These are phyloP conservation scores for Scylla paramamosain DNA, from an alignment of 1,140 invertebrate genomes.

Conservation along the genomic window DNA sequence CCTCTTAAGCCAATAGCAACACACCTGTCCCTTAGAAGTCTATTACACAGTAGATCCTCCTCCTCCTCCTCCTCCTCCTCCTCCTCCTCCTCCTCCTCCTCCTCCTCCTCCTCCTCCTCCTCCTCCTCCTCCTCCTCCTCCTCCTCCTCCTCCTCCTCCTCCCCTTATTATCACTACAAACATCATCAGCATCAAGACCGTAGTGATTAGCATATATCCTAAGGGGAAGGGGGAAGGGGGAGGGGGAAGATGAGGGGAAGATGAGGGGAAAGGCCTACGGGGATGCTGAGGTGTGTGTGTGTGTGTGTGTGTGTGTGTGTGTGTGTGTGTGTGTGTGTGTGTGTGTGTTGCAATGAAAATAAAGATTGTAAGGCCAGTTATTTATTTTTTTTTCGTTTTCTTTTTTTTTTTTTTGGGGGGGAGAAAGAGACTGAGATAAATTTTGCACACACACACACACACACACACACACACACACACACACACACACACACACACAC, in stretches of 20 bases:
- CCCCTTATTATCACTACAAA: not conserved
- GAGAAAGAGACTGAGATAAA: not conserved
- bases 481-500: constrained; percentile 38
- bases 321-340: not conserved
- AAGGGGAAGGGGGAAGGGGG: too few relatives aligned
- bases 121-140: constrained; percentile 2
- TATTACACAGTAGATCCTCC: too few relatives aligned
- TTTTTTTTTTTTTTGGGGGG: not conserved
- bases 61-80: too few relatives aligned
- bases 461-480: not conserved
- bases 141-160: not conserved
- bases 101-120: not conserved
- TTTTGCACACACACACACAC: not conserved
- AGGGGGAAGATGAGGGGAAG: too few relatives aligned
- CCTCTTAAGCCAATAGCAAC: too few relatives aligned
- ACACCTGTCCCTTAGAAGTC: too few relatives aligned
- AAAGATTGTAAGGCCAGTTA: not conserved
- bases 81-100: too few relatives aligned
- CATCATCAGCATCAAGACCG: too few relatives aligned
- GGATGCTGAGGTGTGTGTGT: not conserved
- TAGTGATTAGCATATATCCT: too few relatives aligned
- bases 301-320: constrained; percentile 27
- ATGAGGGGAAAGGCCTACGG: too few relatives aligned
- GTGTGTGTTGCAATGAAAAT: not conserved
- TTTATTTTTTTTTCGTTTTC: not conserved